A percentile compares a stretch with the other conserved stretches of the same genome.
phyloP scores from a whole-genome alignment of 2,113 vertebrate genomes.

The Polyodon spathula region DNA sequence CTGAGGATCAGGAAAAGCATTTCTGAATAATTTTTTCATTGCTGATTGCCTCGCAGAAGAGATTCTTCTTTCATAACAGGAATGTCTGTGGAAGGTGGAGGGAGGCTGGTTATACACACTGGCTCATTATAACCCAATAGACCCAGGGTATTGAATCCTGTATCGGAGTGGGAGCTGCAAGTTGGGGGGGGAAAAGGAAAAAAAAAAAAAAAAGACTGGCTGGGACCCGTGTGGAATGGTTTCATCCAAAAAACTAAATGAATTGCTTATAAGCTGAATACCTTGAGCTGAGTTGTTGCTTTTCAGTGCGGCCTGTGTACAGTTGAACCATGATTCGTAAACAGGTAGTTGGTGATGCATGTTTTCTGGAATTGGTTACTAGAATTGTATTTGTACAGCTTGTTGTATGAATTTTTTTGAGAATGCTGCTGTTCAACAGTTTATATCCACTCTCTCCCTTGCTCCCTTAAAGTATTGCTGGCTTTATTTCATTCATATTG shows the following conservation, averaged over 20 bases:
- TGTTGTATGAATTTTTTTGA: constrained; percentile 4
- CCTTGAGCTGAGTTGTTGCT: not conserved
- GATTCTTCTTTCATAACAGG: constrained; percentile 59
- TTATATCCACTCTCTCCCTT: too few relatives aligned
- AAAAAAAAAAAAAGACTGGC: constrained; percentile 20
- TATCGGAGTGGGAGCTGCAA: constrained; percentile 9
- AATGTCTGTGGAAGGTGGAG: constrained; percentile 57
- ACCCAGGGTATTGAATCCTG: too few relatives aligned
- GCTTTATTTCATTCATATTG: too few relatives aligned
- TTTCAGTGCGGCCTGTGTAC: too few relatives aligned
- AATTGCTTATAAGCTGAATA: not conserved
- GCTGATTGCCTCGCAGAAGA: constrained; percentile 55
- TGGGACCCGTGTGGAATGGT: constrained; percentile 13
- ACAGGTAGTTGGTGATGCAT: constrained; percentile 4
- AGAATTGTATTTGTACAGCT: too few relatives aligned
- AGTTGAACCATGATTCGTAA: not conserved
- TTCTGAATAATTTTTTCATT: constrained; percentile 67
- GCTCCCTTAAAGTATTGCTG: too few relatives aligned
- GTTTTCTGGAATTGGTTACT: too few relatives aligned
- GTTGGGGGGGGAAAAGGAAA: constrained; percentile 19
- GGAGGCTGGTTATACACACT: constrained; percentile 33
- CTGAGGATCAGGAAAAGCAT: constrained; percentile 57
- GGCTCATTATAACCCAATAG: constrained; percentile 39
- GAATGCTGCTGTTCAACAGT: too few relatives aligned
- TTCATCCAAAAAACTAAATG: not conserved